Conservation (phyloP, 2,113 vertebrate species). For the Thunnus thynnus region DNA sequence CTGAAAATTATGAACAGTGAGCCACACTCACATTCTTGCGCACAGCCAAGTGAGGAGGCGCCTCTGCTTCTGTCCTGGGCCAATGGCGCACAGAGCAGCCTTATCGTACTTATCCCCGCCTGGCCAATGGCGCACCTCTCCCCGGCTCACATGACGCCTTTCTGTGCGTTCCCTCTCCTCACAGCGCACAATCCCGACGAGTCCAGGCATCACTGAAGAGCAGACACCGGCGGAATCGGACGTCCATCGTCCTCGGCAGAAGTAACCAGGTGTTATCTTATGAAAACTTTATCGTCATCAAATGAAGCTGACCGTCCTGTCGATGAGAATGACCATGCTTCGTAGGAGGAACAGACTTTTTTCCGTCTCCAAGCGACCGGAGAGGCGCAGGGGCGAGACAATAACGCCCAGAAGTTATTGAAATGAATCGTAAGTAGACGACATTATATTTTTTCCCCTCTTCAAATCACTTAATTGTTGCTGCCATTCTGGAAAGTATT, state of each 20-base stretch:
- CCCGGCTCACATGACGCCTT: conserved; percentile 89
- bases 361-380: conserved; percentile 46
- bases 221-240: conserved; percentile 85
- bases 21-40: conserved; percentile 89
- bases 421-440: conserved; percentile 76
- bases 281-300: conserved; percentile 46
- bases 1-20: conserved; percentile 84
- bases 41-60: conserved; percentile 80
- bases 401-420: conserved; percentile 79
- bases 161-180: conserved; percentile 85
- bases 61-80: conserved; percentile 85
- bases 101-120: conserved; percentile 82
- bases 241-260: conserved; percentile 75
- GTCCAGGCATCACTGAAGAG: conserved; percentile 86
- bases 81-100: conserved; percentile 89
- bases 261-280: conserved; percentile 37
- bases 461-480: neutral
- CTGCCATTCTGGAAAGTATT: neutral
- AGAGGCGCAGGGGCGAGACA: conserved; percentile 63
- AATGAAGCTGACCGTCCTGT: conserved; percentile 12
- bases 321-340: conserved; percentile 13
- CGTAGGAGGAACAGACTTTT: conserved; percentile 70
- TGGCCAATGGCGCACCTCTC: conserved; percentile 88
- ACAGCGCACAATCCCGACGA: conserved; percentile 86
- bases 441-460: neutral